Base-by-base conservation (phyloP, 2,797 vertebrate species). In the Schizopygopsis malacanthus region DNA sequence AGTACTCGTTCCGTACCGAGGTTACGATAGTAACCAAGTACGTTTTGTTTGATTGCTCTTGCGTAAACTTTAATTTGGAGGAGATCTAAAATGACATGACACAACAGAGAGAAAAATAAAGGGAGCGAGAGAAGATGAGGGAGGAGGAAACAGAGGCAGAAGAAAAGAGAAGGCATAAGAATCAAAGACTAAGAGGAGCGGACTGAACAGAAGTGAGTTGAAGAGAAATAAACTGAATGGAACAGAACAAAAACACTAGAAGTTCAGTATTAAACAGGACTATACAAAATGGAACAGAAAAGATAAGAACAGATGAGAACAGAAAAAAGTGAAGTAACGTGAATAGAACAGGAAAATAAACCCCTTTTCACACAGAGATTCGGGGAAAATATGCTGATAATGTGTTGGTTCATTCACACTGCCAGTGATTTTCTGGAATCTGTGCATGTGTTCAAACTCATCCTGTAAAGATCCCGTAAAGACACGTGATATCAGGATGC, bases 21-120 rank as follows among this genome's bases (percentile, higher is more conserved):
- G n/a, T n/a, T n/a, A n/a, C n/a, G n/a, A n/a, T n/a, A 28, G 28
- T 28, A 93, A 94, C 92, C 92, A 94, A 92, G 95, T 94, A 94
- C n/a, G n/a, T n/a, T 92, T 86, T 91, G 91, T 91, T 92, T 90
- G 89, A 91, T 91, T 87, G 86, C 45, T 69, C 89, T 92, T 91
- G 88, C 93, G 90, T 93, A 93, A 92, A 91, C 85, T 82, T 83
- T 92, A 87, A 92, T 93, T 92, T 93, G 90, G 92, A 93, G 87
- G 85, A 82, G 88, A 86, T 84, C 76, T 79, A 85, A 90, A 89
- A 91, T 87, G 89, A 89, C 89, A 82, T 88, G 89, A 91, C 86
- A 91, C 85, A 90, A 89, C 78, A 63, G 81, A 43, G 73, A 78
- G 81, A 77, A 83, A 70, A 10, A 18, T 7, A 43, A 3, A 69